These are phyloP conservation scores for Sebastes variabilis DNA, from an alignment of 2,797 vertebrate species.

Conservation along the genomic window DNA sequence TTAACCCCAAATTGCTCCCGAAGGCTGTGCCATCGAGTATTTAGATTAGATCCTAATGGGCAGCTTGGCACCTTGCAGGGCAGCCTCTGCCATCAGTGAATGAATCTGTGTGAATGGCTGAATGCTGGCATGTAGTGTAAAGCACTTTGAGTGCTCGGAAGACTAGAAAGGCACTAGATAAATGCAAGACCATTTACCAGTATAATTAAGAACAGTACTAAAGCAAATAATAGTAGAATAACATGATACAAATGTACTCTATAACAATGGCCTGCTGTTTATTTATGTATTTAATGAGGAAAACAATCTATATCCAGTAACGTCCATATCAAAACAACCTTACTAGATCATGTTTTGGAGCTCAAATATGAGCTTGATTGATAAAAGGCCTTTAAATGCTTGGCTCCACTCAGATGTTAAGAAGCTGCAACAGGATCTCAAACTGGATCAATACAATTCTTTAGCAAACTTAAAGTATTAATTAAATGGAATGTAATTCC, in stretches of 20 bases:
- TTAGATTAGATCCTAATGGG: too few relatives aligned
- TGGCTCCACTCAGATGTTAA: not conserved
- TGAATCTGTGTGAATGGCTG: too few relatives aligned
- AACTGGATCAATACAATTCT: not conserved
- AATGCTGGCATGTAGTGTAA: too few relatives aligned
- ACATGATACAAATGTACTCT: not conserved
- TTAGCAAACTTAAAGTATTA: not conserved
- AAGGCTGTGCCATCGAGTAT: too few relatives aligned
- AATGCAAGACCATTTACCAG: too few relatives aligned
- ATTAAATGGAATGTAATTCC: not conserved
- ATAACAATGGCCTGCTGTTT: not conserved
- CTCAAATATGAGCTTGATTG: not conserved
- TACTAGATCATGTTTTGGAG: not conserved
- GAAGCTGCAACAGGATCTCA: not conserved
- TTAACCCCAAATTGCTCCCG: too few relatives aligned
- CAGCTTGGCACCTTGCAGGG: too few relatives aligned
- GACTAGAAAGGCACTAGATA: too few relatives aligned
- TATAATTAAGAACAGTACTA: not conserved
- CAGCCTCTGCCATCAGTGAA: too few relatives aligned
- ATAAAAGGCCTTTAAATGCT: not conserved
- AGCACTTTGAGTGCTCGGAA: rapidly evolving
- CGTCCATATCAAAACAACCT: not conserved
- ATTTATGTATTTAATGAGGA: not conserved
- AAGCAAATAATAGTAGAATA: not conserved
- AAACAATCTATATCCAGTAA: not conserved